Evolutionary conservation across 2,113 vertebrate species (phyloP), one percentile per base, ranked within the genome.

Genomic region (Ranitomeya variabilis): DNA sequence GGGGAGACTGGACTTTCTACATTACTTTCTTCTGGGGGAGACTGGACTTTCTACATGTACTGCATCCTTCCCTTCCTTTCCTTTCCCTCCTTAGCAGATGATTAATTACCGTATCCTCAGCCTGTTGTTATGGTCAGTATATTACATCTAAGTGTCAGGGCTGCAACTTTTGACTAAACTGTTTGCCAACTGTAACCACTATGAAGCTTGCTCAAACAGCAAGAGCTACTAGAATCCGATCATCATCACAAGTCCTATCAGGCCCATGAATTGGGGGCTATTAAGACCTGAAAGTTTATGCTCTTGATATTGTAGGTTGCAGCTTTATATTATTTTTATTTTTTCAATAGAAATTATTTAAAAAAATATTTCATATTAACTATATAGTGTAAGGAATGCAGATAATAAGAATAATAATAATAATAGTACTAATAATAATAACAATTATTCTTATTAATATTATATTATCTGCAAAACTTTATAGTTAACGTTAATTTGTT

Each of bases 101-200:
- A 95, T 94, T 92, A 93, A 96, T 95, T 94, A 91, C 93, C 92
- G 91, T 84, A 90, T 90, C 59, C 66, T 92, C 95, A 95, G 92
- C 93, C 89, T 92, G 93, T 21, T 82, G 96, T 95, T 92, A 95
- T 95, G 92, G 79, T 87, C 91, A 73, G 87, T 91, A 89, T 89
- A 90, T 92, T 94, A 95, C 91, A 88, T 91, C 92, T 89, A 90
- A 83, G 89, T 91, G 89, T 80, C 15, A 26, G 83, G 90, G 62
- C 89, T 90, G 89, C 90, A 66, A 52, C 26, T 91, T 91, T 88
- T 90, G 92, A 91, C 73, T 91, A 93, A 93, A 93, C 91, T 96
- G 93, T 95, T 94, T 95, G 93, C 94, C 94, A 92, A 95, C 91
- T 94, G 94, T 94, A 94, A 95, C 94, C 94, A 89, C 91, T 91